Percentiles rank a stretch among this genome's conserved stretches.
Evolutionary conservation across 2,888 invertebrate genomes (phyloP).

Genomic region (Gibbula magus): DNA sequence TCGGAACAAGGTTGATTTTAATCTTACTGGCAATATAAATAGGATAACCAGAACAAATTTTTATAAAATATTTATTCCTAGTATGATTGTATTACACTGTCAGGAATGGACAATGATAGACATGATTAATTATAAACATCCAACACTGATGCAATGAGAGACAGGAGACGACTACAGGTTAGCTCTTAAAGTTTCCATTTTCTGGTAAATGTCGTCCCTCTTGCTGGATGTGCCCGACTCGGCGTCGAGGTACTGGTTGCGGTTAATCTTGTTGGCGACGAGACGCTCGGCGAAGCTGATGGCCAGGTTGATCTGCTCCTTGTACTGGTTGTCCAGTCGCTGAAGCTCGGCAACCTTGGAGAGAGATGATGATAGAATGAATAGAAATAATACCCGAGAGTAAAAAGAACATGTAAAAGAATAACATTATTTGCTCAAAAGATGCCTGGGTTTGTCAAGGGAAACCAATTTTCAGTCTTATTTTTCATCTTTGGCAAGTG

Average conservation of each 20-base stretch:
- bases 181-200: slow-evolving; percentile 70
- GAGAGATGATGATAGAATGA: not conserved
- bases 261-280: slow-evolving; percentile 79
- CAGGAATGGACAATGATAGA: not conserved
- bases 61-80: no score
- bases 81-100: not conserved
- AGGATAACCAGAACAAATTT: no score
- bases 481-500: no score
- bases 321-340: slow-evolving; percentile 77
- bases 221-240: slow-evolving; percentile 79
- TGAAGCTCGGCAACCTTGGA: slow-evolving; percentile 78
- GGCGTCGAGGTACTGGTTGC: slow-evolving; percentile 80
- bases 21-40: no score
- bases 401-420: no score
- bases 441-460: no score
- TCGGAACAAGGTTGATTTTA: no score
- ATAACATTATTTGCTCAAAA: no score
- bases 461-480: no score
- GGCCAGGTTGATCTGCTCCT: slow-evolving; percentile 69
- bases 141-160: not conserved
- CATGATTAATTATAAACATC: not conserved
- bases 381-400: not conserved
- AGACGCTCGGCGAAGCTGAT: slow-evolving; percentile 80
- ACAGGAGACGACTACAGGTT: slow-evolving; percentile 16
- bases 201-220: slow-evolving; percentile 78